phyloP scores from a whole-genome alignment of 2,888 invertebrate species.

The Oscheius sp. region DNA sequence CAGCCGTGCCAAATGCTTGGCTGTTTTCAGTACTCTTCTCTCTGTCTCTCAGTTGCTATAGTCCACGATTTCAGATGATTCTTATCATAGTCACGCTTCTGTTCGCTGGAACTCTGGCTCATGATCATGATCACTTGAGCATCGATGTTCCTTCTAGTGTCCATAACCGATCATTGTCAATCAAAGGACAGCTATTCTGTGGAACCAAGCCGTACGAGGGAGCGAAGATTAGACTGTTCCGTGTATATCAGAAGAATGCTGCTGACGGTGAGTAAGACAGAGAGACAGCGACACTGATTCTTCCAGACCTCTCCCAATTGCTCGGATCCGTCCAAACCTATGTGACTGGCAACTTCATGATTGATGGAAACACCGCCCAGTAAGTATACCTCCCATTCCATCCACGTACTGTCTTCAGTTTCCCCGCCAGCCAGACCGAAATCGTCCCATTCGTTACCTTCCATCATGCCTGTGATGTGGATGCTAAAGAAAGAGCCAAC shows the following conservation, averaged over 20 bases:
- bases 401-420: constrained; percentile 24
- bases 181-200: constrained; percentile 54
- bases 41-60: too few species aligned
- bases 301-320: constrained; percentile 49
- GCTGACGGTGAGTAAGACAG: constrained; percentile 40
- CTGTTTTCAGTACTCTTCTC: too few species aligned
- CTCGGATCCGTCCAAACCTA: constrained; percentile 48
- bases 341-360: constrained; percentile 53
- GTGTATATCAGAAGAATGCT: constrained; percentile 47
- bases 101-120: too few species aligned
- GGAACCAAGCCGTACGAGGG: constrained; percentile 50
- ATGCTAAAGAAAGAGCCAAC: constrained; percentile 47
- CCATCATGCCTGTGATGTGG: constrained; percentile 50
- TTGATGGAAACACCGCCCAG: constrained; percentile 52
- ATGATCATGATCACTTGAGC: too few species aligned
- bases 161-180: constrained; percentile 42
- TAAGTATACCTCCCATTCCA: background rate
- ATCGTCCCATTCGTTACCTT: constrained; percentile 53
- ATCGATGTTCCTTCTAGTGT: too few species aligned
- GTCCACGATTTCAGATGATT: too few species aligned
- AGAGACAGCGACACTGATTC: background rate
- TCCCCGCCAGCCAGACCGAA: constrained; percentile 53
- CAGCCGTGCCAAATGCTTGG: too few species aligned
- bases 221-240: constrained; percentile 50
- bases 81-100: too few species aligned